These are phyloP conservation scores for Formica aserva DNA, from an alignment of 2,888 invertebrate species.

Conservation along the genomic window DNA sequence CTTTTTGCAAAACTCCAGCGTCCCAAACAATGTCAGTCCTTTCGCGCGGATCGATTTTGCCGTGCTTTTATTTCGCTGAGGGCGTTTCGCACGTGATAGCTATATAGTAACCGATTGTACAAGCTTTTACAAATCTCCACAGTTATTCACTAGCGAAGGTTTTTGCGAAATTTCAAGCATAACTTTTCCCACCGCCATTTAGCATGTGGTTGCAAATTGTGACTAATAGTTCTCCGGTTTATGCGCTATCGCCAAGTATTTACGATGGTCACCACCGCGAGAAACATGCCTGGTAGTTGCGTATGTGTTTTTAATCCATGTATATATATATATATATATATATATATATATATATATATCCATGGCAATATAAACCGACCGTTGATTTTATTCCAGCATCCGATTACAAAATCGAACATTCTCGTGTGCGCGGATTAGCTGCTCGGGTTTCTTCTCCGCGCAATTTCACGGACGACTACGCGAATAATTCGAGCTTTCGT, in stretches of 20 bases:
- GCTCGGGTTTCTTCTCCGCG: slow-evolving; percentile 17
- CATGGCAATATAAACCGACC: not conserved
- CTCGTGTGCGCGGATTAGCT: slow-evolving; percentile 2
- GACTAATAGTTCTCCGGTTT: slow-evolving; percentile 52
- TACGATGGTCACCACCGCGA: not conserved
- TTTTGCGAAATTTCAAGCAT: slow-evolving; percentile 37
- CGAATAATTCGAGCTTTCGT: slow-evolving; percentile 37
- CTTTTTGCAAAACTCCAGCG: not conserved
- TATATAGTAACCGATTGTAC: not conserved
- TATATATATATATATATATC: not conserved
- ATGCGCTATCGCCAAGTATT: slow-evolving; percentile 10
- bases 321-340: not conserved
- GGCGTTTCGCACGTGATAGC: not conserved
- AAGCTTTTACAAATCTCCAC: slow-evolving; percentile 41
- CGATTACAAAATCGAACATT: slow-evolving; percentile 36
- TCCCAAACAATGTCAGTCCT: slow-evolving; percentile 8
- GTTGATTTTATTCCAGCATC: slow-evolving; percentile 13
- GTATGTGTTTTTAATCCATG: not conserved
- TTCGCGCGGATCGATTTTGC: slow-evolving; percentile 4
- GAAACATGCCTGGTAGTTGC: not conserved
- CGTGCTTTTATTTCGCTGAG: slow-evolving; percentile 1
- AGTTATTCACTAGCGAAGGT: not conserved
- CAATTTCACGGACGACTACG: slow-evolving; percentile 16
- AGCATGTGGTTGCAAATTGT: slow-evolving; percentile 61
- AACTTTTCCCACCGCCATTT: slow-evolving; percentile 40